Evolutionary conservation across 2,888 invertebrate genomes (phyloP).

Genomic region (Dicyrtoma fusca): DNA sequence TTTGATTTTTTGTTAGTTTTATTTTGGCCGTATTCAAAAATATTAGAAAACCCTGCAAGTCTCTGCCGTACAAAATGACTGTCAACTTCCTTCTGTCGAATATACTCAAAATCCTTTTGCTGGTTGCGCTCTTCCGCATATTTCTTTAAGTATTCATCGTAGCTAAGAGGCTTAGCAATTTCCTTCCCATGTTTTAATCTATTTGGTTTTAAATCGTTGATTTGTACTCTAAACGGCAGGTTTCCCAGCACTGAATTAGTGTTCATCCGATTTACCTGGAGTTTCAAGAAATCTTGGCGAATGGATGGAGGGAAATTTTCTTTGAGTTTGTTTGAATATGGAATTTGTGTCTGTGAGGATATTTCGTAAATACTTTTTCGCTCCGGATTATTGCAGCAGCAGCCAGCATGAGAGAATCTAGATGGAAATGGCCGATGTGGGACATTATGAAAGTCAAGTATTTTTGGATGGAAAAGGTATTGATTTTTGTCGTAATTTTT

Average conservation of each 20-base stretch:
- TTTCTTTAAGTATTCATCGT: conserved; percentile 12
- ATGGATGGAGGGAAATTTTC: not conserved
- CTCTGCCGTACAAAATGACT: no score
- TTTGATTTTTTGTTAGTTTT: no score
- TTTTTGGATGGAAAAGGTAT: conserved; percentile 10
- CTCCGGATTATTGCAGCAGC: no score
- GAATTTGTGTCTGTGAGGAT: not conserved
- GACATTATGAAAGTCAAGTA: not conserved
- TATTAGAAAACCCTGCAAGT: no score
- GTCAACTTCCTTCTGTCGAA: no score
- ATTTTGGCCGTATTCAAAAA: no score
- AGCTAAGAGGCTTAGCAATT: not conserved
- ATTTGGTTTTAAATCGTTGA: no score
- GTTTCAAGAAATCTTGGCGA: conserved; percentile 8
- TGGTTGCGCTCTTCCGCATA: not conserved
- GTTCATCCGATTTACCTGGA: not conserved
- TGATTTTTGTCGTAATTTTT: not conserved
- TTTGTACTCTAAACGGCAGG: not conserved
- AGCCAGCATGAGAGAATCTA: no score
- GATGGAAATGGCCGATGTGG: not conserved
- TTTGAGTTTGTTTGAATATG: not conserved
- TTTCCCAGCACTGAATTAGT: not conserved
- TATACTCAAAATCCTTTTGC: not conserved
- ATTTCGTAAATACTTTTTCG: no score
- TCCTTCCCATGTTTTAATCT: not conserved